These are phyloP conservation scores for Phyllostomus discolor DNA, from an alignment of 2,113 vertebrate species.

Conservation along the genomic window DNA sequence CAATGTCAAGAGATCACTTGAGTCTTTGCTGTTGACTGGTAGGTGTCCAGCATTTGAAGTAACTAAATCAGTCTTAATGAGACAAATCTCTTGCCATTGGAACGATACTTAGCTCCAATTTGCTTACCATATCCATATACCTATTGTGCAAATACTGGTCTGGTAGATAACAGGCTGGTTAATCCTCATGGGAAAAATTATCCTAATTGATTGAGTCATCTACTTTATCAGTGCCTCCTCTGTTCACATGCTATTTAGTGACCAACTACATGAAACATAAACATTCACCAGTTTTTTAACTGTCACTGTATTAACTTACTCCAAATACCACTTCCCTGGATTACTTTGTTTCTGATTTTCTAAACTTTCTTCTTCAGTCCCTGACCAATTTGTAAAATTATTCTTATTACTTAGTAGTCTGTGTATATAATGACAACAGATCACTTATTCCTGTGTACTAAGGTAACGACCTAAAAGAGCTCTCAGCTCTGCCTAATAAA, in stretches of 20 bases:
- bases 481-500: background rate
- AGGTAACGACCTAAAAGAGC: background rate
- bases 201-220: background rate
- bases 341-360: background rate
- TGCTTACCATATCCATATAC: background rate
- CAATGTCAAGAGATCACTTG: background rate
- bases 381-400: background rate
- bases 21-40: background rate
- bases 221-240: background rate
- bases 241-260: background rate
- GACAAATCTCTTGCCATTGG: background rate
- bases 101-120: background rate
- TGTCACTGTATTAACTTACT: background rate
- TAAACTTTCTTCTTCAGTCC: background rate
- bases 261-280: background rate
- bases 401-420: background rate
- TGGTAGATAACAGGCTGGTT: background rate
- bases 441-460: background rate
- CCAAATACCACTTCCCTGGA: background rate
- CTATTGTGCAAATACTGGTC: background rate
- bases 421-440: background rate
- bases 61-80: background rate
- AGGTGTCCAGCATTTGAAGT: background rate
- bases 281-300: background rate
- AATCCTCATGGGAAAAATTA: background rate